Percentiles rank a stretch among this genome's conserved stretches.
phyloP scores from a whole-genome alignment of 2,797 vertebrate genomes.

The Galagoides demidoff region DNA sequence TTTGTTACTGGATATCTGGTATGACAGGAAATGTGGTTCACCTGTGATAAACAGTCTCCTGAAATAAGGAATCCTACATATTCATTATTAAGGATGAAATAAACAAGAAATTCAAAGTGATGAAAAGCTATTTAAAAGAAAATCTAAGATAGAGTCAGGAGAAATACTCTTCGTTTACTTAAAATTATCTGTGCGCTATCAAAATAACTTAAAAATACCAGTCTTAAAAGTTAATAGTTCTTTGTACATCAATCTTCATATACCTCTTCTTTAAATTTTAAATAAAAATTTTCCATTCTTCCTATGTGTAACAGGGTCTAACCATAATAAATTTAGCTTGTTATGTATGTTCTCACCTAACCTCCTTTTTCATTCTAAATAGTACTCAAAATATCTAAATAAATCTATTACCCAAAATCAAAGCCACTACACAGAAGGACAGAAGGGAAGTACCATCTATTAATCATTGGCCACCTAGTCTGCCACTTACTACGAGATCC shows the following conservation, averaged over 20 bases:
- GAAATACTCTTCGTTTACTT: not conserved
- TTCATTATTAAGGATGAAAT: not conserved
- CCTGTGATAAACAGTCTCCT: not conserved
- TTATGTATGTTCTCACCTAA: not conserved
- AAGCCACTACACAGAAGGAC: fast-evolving
- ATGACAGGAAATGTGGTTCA: not conserved
- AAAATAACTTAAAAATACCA: not conserved
- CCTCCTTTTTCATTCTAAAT: not conserved
- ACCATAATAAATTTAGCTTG: not conserved
- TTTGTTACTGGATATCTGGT: not conserved
- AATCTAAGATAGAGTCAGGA: not conserved
- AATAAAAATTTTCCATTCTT: not conserved
- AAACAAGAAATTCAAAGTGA: not conserved
- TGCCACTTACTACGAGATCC: fast-evolving
- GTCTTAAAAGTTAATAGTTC: not conserved
- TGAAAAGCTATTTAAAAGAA: conserved; percentile 42
- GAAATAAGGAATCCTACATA: not conserved
- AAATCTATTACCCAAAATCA: not conserved
- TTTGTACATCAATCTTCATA: not conserved
- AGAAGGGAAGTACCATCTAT: not conserved
- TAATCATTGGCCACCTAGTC: fast-evolving
- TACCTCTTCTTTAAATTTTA: not conserved
- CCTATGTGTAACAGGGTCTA: not conserved
- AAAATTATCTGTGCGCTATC: not conserved
- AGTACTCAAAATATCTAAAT: not conserved